Base-by-base conservation (phyloP, 2,113 vertebrate genomes). In the Delphinapterus leucas region DNA sequence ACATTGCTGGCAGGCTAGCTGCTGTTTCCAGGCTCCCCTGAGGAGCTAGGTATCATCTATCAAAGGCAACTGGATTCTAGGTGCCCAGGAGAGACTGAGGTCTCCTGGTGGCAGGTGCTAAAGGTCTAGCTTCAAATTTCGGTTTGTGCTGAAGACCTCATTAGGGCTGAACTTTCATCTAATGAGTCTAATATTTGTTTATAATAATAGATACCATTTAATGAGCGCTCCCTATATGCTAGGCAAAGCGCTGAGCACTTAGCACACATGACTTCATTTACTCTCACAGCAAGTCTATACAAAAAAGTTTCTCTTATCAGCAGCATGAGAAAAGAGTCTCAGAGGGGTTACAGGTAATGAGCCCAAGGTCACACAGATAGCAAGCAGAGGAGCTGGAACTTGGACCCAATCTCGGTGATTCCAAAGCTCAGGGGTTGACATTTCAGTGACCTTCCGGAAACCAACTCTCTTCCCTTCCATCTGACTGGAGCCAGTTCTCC, bases 91-190 rank as follows among this genome's bases (percentile, higher is more conserved):
- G 26, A 91, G 63, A 80, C 58, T 31, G 38, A 81, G 53, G 53
- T 80, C 26, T 88, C 47, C 60, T 84, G 58, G 70, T 76, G 41
- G 31, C 18, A 91, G 60, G 79, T 86, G n/a, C 41, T 63, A n/a
- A 93, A 86, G 76, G 33, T 74, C 81, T 77, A 49, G 25, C 67
- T 88, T 95, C 83, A 86, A 77, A 96, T 65, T 96, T 86, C 61
- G 47, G 55, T 96, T 85, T 89, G 90, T 86, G 67, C 71, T 12
- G 12, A 88, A 86, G 68, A 47, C 36, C 41, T 90, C 61, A 79
- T 47, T 26, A 41, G 28, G 68, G 18, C n/a, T 93, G 70, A 77
- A 84, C n/a, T 71, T 93, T 68, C 11, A 28, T 88, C 82, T 93
- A 81, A 88, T 90, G 53, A 88, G 49, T 85, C 38, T 53, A 85